Percentiles rank a stretch among this genome's conserved stretches.
These are phyloP conservation scores for Pristiophorus japonicus DNA, from an alignment of 2,113 vertebrate genomes.

Conservation along the genomic window DNA sequence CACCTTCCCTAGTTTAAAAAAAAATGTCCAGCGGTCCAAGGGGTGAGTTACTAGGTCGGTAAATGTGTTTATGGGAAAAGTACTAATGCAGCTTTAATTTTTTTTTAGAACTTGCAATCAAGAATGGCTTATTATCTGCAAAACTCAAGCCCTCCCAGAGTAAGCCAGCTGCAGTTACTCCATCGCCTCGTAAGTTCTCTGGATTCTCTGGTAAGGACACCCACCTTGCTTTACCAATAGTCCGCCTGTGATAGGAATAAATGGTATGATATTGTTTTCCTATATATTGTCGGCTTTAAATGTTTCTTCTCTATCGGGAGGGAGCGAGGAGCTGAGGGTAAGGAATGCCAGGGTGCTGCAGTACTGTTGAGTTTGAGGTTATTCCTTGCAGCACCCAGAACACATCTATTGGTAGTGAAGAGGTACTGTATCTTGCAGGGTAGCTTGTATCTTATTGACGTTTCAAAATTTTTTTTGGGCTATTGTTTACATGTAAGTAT, in stretches of 20 bases:
- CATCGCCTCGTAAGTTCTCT: constrained; percentile 88
- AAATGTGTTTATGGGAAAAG: background rate
- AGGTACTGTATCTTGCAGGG: background rate
- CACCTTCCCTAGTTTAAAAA: background rate
- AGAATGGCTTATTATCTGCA: constrained; percentile 62
- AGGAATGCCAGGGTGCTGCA: background rate
- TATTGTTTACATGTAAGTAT: background rate
- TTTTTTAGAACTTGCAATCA: constrained; percentile 72
- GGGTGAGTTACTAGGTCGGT: background rate
- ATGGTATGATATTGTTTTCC: background rate
- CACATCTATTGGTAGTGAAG: background rate
- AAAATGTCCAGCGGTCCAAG: background rate
- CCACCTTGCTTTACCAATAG: background rate
- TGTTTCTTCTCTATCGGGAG: background rate
- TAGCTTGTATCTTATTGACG: background rate
- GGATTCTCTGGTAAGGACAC: constrained; percentile 77
- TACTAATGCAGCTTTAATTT: background rate
- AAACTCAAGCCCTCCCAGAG: constrained; percentile 75
- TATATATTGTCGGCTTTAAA: constrained; percentile 41
- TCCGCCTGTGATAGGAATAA: background rate
- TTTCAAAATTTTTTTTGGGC: background rate
- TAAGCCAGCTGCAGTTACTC: constrained; percentile 54
- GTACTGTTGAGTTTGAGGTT: background rate
- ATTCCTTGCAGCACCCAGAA: background rate
- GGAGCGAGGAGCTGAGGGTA: too few relatives aligned